phyloP scores from a whole-genome alignment of 2,797 vertebrate genomes.

The Ptychobarbus kaznakovi region DNA sequence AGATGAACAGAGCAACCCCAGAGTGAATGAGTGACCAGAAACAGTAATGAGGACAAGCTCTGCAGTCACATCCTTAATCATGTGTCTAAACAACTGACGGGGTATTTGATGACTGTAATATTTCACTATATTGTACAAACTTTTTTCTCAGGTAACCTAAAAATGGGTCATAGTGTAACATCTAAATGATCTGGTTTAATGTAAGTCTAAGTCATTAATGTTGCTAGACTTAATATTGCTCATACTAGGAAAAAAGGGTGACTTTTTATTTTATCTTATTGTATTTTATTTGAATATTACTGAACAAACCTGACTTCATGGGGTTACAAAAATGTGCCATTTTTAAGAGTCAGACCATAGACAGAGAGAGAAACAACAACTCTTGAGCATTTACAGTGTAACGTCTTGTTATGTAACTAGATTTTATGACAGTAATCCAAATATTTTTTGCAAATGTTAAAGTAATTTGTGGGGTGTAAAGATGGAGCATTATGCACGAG shows the following conservation, averaged over 20 bases:
- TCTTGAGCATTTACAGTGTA: not conserved
- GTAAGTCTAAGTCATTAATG: not conserved
- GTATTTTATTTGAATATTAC: not conserved
- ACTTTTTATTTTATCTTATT: not conserved
- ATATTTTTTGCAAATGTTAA: constrained; percentile 7
- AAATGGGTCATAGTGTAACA: not conserved
- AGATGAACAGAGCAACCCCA: constrained; percentile 16
- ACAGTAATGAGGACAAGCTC: constrained; percentile 10
- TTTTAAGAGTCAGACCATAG: not conserved
- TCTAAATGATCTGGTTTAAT: not conserved
- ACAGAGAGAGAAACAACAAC: not conserved
- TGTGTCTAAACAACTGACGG: not conserved
- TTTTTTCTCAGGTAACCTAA: not conserved
- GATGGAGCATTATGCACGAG: not conserved
- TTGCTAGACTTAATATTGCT: not conserved
- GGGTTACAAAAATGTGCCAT: not conserved
- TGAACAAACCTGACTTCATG: not conserved
- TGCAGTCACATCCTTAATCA: constrained; percentile 11
- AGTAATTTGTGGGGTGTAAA: constrained; percentile 10
- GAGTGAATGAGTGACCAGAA: constrained; percentile 19
- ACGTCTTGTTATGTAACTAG: not conserved
- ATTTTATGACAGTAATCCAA: constrained; percentile 17
- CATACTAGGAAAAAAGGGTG: not conserved
- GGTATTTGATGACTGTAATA: not conserved
- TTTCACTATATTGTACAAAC: not conserved